A percentile compares a stretch with the other conserved stretches of the same genome.
Conservation (phyloP, 2,888 invertebrate species). For the Ochropleura plecta region DNA sequence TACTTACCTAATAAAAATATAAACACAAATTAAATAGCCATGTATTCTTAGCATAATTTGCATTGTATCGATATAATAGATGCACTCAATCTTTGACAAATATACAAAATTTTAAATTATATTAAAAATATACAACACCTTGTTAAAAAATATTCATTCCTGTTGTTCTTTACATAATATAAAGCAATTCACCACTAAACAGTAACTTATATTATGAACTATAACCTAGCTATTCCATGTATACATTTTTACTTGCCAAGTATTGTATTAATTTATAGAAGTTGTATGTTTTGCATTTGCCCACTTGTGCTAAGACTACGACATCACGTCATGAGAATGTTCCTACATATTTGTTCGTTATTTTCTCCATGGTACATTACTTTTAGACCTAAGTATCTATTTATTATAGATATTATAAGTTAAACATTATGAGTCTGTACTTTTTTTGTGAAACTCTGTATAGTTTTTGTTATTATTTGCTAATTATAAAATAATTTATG, state of each 20-base stretch:
- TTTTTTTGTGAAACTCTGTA: conserved; percentile 85
- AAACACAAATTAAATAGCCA: conserved; percentile 48
- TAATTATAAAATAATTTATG: conserved; percentile 81
- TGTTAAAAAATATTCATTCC: conserved; percentile 69
- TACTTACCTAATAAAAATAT: conserved; percentile 38
- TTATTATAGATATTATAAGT: conserved; percentile 82
- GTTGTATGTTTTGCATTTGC: conserved; percentile 75
- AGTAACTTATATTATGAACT: conserved; percentile 48
- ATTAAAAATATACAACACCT: conserved; percentile 52
- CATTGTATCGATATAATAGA: conserved; percentile 61
- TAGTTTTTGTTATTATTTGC: conserved; percentile 87
- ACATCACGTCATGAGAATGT: conserved; percentile 80
- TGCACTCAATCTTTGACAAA: conserved; percentile 68
- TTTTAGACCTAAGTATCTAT: conserved; percentile 80
- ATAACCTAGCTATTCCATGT: conserved; percentile 73
- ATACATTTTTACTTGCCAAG: conserved; percentile 80
- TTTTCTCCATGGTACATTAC: conserved; percentile 73
- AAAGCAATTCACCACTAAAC: conserved; percentile 44
- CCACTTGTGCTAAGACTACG: conserved; percentile 73
- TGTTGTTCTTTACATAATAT: conserved; percentile 58
- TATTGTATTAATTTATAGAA: conserved; percentile 77
- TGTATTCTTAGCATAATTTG: conserved; percentile 58
- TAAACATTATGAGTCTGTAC: conserved; percentile 72
- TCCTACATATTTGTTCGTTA: conserved; percentile 81
- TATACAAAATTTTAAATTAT: conserved; percentile 47